Evolutionary conservation across 2,888 invertebrate genomes (phyloP), one percentile per base, ranked within the genome.

Genomic region (Tetheella fluctuosa): DNA sequence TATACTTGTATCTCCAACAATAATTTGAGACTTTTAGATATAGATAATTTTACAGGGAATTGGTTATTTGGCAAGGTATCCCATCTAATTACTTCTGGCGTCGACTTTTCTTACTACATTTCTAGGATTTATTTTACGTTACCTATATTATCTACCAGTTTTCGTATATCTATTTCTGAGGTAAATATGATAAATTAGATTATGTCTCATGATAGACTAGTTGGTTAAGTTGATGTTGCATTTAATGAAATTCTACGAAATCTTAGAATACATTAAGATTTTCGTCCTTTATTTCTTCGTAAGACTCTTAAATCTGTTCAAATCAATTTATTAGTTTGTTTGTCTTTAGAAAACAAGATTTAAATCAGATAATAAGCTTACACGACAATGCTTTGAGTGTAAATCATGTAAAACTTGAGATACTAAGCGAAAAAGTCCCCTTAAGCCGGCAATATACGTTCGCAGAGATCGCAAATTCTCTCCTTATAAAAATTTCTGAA

Each of bases 281-380:
- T n/a, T n/a, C n/a, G n/a, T n/a, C n/a, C n/a, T n/a, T n/a, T n/a
- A n/a, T n/a, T n/a, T n/a, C n/a, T n/a, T n/a, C n/a, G n/a, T n/a
- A n/a, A n/a, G n/a, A n/a, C n/a, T n/a, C n/a, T n/a, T n/a, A 8
- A 5, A 48, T 48, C 10, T 48, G 20, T 48, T 20, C 12, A 48
- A 48, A 20, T 48, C 48, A 48, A 48, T 48, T 48, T 48, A 48
- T 42, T 42, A n/a, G 20, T 48, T 48, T 20, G 48, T 48, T 48
- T 48, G 48, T 48, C 7, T 15, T 42, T 37, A 37, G 15, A 42
- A n/a, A 15, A 42, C 42, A 1, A 42, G 42, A 30, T 54, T 54
- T 25, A n/a, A 54, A 54, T 28, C 54, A 28, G 54, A 30, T 54
- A 17, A 54, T 54, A 30, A 54, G 54, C 54, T 54, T 30, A 54